Base-by-base conservation (phyloP, 1,140 invertebrate genomes). In the Heliconius hewitsoni region DNA sequence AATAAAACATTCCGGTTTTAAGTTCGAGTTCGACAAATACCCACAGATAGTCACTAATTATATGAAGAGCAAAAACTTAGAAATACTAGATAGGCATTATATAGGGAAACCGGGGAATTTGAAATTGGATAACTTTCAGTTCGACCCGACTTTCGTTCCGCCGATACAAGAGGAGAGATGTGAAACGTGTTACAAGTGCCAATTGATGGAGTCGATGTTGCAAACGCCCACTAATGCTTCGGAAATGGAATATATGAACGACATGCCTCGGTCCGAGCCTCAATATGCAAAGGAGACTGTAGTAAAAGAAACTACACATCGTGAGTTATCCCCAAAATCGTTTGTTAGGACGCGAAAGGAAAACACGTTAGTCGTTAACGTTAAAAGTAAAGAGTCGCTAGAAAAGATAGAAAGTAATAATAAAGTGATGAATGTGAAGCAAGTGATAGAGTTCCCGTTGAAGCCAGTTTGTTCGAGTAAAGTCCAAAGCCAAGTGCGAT, bases 11-110 rank as follows among this genome's bases (percentile, higher is more conserved):
- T 96, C 96, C 86, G 96, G 96, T 84, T 96, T 96, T 86, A 96
- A 96, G 91, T 96, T 96, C 84, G 96, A 96, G 88, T 96, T 96
- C 82, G 96, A 96, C 90, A 96, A 96, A 89, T 96, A 96, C 90
- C 96, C 96, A 52, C 96, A 96, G 86, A 96, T 96, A 85, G 96
- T 96, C 77, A 96, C 95, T 84, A 96, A 96, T 91, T 96, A 96
- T 85, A 96, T 96, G 96, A 96, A 96, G 88, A 96, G 96, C 89
- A 96, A 96, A 90, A 96, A 96, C 86, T 94, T 96, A 83, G 95
- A 96, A 87, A 95, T 96, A 85, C 92, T 96, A 82, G 95, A 96
- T 87, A 95, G 96, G 78, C 95, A 96, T 83, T 95, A 96, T 79
- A 94, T 96, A 16, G 96, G 96, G 34, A 96, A 96, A 81, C 94